Percentiles rank a stretch among this genome's conserved stretches.
Evolutionary conservation across 2,113 vertebrate genomes (phyloP).

Genomic region (Falco punctatus): DNA sequence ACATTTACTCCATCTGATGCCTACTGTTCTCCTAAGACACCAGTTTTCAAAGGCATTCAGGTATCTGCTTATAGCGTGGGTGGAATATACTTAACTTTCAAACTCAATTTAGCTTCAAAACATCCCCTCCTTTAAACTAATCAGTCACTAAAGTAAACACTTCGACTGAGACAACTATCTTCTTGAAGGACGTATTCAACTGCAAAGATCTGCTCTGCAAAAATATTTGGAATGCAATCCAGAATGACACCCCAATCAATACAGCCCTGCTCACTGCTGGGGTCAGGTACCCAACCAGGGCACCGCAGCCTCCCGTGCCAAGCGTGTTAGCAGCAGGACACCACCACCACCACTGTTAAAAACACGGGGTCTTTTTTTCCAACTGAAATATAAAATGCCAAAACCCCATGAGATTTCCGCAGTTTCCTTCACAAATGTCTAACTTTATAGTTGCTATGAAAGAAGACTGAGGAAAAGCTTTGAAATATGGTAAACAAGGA

Average conservation of each 20-base stretch:
- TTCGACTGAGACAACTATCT: background rate
- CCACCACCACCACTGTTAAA: fast-evolving
- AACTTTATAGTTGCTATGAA: fast-evolving
- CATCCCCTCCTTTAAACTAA: background rate
- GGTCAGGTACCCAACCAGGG: background rate
- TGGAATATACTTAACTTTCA: background rate
- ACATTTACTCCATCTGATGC: background rate
- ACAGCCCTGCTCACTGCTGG: background rate
- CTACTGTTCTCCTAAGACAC: background rate
- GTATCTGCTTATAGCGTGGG: background rate
- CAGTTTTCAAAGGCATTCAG: background rate
- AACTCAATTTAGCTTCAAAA: background rate
- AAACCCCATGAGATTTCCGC: fast-evolving
- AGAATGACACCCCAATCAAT: background rate
- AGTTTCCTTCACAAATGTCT: background rate
- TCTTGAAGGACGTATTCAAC: background rate
- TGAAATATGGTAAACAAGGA: fast-evolving
- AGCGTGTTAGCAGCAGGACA: fast-evolving
- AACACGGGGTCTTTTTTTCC: fast-evolving
- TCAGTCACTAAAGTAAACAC: background rate
- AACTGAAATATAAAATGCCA: background rate
- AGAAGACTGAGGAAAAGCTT: fast-evolving
- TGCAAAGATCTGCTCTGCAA: background rate
- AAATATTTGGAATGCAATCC: background rate
- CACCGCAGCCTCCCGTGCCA: fast-evolving